A percentile compares a stretch with the other conserved stretches of the same genome.
Evolutionary conservation across 2,113 vertebrate species (phyloP).

Genomic region (Acanthisitta chloris): DNA sequence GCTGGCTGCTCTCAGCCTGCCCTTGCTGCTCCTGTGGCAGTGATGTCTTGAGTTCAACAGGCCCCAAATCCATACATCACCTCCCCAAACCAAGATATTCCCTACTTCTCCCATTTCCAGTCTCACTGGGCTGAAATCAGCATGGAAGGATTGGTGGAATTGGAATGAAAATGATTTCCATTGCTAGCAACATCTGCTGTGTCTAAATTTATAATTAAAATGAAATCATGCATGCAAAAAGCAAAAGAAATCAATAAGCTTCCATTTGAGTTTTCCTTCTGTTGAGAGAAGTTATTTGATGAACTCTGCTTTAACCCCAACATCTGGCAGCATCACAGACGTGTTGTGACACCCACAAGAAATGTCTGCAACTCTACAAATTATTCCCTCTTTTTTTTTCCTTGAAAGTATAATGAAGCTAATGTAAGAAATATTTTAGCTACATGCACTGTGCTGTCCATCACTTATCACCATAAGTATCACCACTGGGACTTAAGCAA

Average conservation of each 20-base stretch:
- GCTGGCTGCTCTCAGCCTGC: background rate
- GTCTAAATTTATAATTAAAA: constrained; percentile 66
- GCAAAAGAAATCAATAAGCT: constrained; percentile 14
- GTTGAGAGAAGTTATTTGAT: constrained; percentile 47
- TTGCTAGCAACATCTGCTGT: constrained; percentile 62
- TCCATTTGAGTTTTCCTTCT: constrained; percentile 2
- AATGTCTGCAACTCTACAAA: background rate
- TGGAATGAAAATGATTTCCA: constrained; percentile 33
- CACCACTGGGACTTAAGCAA: background rate
- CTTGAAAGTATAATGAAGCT: background rate
- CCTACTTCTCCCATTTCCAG: background rate
- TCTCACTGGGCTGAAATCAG: background rate
- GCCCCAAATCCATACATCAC: too few relatives aligned
- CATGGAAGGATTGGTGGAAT: background rate
- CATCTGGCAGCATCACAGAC: constrained; percentile 7
- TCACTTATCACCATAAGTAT: too few relatives aligned
- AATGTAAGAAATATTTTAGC: background rate
- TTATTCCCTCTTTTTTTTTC: background rate
- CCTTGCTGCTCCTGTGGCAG: rapidly evolving
- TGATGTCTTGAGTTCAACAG: background rate
- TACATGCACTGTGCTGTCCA: background rate
- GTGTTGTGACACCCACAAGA: background rate
- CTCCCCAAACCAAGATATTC: background rate
- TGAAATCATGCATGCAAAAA: constrained; percentile 48
- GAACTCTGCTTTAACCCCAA: constrained; percentile 55